Conservation (phyloP, 2,797 vertebrate species). For the Chlorospingus semifuscus region DNA sequence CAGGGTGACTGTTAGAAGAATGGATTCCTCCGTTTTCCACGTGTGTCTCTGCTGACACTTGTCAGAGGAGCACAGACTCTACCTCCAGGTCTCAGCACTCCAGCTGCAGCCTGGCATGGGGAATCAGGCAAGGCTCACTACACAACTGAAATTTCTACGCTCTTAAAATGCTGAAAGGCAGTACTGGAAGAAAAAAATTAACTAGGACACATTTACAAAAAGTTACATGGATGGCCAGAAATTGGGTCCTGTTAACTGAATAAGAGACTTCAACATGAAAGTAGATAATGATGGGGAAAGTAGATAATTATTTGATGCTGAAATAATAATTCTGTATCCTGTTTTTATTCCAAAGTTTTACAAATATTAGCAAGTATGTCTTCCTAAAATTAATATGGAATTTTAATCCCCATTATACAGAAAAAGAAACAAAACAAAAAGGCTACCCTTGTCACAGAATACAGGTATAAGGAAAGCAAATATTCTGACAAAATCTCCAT, state of each 20-base stretch:
- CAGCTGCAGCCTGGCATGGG: neutral
- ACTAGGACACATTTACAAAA: neutral
- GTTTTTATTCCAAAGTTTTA: neutral
- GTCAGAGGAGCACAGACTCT: neutral
- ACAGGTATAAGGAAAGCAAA: neutral
- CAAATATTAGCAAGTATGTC: neutral
- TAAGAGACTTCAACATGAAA: neutral
- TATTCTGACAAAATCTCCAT: neutral
- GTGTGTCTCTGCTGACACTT: conserved; percentile 14
- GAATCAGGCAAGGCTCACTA: neutral
- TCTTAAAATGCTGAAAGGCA: neutral
- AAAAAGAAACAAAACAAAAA: neutral
- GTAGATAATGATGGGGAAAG: neutral
- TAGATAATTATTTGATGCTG: neutral
- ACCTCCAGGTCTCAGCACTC: neutral
- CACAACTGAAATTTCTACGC: neutral
- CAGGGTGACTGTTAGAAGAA: conserved; percentile 24
- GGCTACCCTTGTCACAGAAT: neutral
- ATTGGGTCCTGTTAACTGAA: neutral
- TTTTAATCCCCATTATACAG: neutral
- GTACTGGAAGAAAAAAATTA: neutral
- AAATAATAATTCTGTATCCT: neutral
- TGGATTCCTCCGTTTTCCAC: conserved; percentile 3
- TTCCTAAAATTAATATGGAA: neutral
- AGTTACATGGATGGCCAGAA: neutral